A percentile compares a stretch with the other conserved stretches of the same genome.
Conservation (phyloP, 2,888 invertebrate species). For the Cheilosia vernalis region DNA sequence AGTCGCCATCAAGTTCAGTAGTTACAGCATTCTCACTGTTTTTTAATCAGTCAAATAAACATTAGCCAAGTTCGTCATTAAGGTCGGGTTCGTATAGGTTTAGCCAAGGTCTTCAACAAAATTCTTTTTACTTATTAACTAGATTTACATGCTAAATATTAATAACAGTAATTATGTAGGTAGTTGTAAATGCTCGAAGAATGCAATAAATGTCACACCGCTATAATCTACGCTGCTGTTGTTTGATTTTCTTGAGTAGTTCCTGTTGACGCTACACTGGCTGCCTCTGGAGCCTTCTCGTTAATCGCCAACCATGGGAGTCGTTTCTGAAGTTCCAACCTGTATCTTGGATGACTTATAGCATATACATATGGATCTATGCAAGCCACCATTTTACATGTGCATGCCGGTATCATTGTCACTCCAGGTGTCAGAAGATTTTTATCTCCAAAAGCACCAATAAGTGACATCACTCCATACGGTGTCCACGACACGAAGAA, state of each 20-base stretch:
- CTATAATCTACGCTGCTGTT: conserved; percentile 78
- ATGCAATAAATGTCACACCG: conserved; percentile 51
- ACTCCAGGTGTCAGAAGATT: conserved; percentile 88
- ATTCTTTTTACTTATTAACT: conserved; percentile 19
- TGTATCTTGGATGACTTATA: conserved; percentile 94
- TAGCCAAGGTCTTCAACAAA: conserved; percentile 53
- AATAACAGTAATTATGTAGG: conserved; percentile 18
- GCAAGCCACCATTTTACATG: conserved; percentile 95
- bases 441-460: conserved; percentile 91
- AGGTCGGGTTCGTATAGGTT: conserved; percentile 29
- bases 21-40: conserved; percentile 5
- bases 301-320: conserved; percentile 90
- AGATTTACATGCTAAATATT: conserved; percentile 35
- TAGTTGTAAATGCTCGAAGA: conserved; percentile 46
- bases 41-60: conserved; percentile 12
- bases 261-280: conserved; percentile 85
- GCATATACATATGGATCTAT: conserved; percentile 96
- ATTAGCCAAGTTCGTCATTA: conserved; percentile 38
- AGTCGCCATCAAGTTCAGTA: conserved; percentile 33
- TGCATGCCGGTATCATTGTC: conserved; percentile 93
- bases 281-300: conserved; percentile 86
- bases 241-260: conserved; percentile 80
- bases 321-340: conserved; percentile 91
- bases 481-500: conserved; percentile 96
- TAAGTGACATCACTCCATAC: conserved; percentile 92